Percentiles rank a stretch among this genome's conserved stretches.
phyloP scores from a whole-genome alignment of 2,113 vertebrate genomes.

The Leptobrachium leishanense region DNA sequence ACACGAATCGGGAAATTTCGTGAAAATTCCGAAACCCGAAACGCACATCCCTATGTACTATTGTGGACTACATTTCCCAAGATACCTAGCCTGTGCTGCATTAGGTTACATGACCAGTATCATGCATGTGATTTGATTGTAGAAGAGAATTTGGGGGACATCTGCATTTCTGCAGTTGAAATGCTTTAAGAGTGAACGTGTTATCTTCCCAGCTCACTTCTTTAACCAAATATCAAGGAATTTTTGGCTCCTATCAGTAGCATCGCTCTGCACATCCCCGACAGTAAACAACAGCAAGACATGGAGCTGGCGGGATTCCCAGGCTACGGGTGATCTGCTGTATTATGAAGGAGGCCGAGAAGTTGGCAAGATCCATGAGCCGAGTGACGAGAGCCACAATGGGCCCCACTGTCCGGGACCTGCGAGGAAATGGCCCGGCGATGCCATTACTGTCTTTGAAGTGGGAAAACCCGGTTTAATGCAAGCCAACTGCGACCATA shows the following conservation, averaged over 20 bases:
- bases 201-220: neutral
- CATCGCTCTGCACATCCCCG: neutral
- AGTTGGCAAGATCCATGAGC: conserved; percentile 7
- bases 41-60: too few relatives aligned
- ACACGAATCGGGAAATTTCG: too few relatives aligned
- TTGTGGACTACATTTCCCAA: too few relatives aligned
- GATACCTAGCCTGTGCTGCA: too few relatives aligned
- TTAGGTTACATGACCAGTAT: too few relatives aligned
- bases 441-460: neutral
- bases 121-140: too few relatives aligned
- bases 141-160: neutral
- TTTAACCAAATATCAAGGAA: neutral
- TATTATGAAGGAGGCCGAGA: neutral
- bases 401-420: neutral
- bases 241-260: neutral
- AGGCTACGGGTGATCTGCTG: neutral
- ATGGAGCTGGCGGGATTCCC: neutral
- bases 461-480: neutral
- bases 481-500: neutral
- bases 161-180: neutral
- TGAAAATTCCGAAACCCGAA: too few relatives aligned
- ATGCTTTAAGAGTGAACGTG: neutral
- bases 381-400: conserved; percentile 1
- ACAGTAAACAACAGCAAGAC: neutral
- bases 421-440: neutral